Evolutionary conservation across 2,888 invertebrate species (phyloP), one percentile per base, ranked within the genome.

Genomic region (Epiperipatus broadwayi): DNA sequence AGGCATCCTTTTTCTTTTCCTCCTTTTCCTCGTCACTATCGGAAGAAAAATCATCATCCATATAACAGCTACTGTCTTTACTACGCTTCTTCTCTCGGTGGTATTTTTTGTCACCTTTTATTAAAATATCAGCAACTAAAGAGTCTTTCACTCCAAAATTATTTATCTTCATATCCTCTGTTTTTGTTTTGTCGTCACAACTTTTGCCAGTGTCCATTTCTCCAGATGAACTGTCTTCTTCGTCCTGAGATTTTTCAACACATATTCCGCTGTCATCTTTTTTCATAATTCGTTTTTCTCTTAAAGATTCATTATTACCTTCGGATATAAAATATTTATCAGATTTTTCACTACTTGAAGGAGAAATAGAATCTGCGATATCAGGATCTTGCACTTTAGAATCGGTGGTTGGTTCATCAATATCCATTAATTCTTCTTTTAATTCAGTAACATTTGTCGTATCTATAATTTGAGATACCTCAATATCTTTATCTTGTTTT

Each of bases 231-330:
- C 15, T 37, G 5, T 25, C 35, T 16, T 30, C n/a, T 16, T 33
- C 16, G 5, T 36, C 29, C 21, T 21, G 48, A 5, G 52, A 50
- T 28, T 48, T 50, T 25, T 53, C 52, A 10, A 53, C 47, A 36
- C 50, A 52, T 28, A 55, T 52, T 7, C 55, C 55, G 43, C 55
- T 55, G 42, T 55, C 55, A 41, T 55, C 53, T 38, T 54, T 54
- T 39, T 49, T 51, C 44, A 53, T 44, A 8, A 32, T 12, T 27
- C 42, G 14, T 21, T 42, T 5, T 36, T 43, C 36, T 52, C 8
- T 42, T 53, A 35, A 50, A 50, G 10, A 46, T 58, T 31, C 56
- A 57, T 35, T 52, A 51, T 22, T 53, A 53, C 12, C 45, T 58
- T n/a, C n/a, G n/a, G n/a, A n/a, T n/a, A n/a, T n/a, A n/a, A n/a